Base-by-base conservation (phyloP, 2,113 vertebrate species). In the Anarhynchus alexandrinus region DNA sequence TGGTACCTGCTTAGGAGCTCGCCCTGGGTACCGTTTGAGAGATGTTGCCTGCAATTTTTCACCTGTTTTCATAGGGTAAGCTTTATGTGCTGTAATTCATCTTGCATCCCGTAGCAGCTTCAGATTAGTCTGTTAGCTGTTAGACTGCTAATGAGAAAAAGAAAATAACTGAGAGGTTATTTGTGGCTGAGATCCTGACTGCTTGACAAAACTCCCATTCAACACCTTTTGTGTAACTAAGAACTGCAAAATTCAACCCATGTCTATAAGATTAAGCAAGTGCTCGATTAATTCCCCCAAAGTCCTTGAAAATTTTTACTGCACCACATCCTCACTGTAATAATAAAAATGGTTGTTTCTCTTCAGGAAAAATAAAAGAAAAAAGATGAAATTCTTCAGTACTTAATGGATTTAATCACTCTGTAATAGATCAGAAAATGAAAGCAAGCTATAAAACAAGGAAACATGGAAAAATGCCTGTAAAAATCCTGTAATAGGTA, bases 161-260 rank as follows among this genome's bases (percentile, higher is more conserved):
- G 88, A 95, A 95, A 96, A 95, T 94, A 86, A 91, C 64, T 26
- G 82, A 72, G 86, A 90, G 88, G 67, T 93, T 93, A 95, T 96
- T 92, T 94, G 88, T 86, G 78, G 86, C 84, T 73, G 88, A 86
- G 84, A 93, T 89, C 95, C 89, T 70, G 96, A 86, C 93, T 89
- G 78, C 84, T 85, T 67, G 84, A 94, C 95, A 97, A 90, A 97
- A 95, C 84, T 97, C 86, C 66, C 54, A 73, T 95, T 96, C 94
- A 95, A 88, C 78, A 88, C 81, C 86, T 93, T 91, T 93, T 89
- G 83, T 95, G 79, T 90, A 70, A 94, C 62, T 73, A 82, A 96
- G 76, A 93, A 92, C 42, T 91, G 78, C 70, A 83, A 86, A 90
- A 96, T 96, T 86, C 92, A 92, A 2, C 49, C 52, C 82, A 29